Conservation (phyloP, 2,888 invertebrate species). For the Panopea generosa region DNA sequence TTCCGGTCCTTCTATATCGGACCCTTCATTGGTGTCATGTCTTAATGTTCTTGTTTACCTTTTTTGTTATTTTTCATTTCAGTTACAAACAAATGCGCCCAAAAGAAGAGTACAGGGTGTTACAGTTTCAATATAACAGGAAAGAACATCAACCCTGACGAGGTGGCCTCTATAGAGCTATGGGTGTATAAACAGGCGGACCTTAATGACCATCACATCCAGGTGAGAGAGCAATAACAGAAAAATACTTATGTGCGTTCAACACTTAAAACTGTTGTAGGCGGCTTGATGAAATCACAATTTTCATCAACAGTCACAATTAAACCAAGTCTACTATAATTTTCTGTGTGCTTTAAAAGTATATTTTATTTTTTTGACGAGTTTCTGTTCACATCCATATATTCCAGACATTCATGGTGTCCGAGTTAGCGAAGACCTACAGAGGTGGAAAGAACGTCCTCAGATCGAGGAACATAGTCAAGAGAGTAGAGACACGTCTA, state of each 20-base stretch:
- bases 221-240: constrained; percentile 47
- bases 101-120: constrained; percentile 68
- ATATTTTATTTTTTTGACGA: too few relatives aligned
- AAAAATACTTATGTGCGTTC: too few relatives aligned
- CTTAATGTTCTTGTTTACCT: too few relatives aligned
- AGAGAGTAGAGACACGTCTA: constrained; percentile 68
- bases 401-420: constrained; percentile 68
- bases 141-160: constrained; percentile 60
- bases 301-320: too few relatives aligned
- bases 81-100: constrained; percentile 67
- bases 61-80: too few relatives aligned
- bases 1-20: too few relatives aligned
- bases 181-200: constrained; percentile 79
- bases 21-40: too few relatives aligned
- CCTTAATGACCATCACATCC: constrained; percentile 69
- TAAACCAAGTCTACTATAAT: too few relatives aligned
- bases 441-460: constrained; percentile 45
- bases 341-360: too few relatives aligned
- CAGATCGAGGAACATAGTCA: constrained; percentile 65
- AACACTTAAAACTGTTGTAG: too few relatives aligned
- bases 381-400: too few relatives aligned
- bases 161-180: constrained; percentile 69
- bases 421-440: constrained; percentile 61
- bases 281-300: too few relatives aligned
- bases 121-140: constrained; percentile 71